Evolutionary conservation across 2,113 vertebrate genomes (phyloP), one percentile per base, ranked within the genome.

Genomic region (Bambusicola thoracicus): DNA sequence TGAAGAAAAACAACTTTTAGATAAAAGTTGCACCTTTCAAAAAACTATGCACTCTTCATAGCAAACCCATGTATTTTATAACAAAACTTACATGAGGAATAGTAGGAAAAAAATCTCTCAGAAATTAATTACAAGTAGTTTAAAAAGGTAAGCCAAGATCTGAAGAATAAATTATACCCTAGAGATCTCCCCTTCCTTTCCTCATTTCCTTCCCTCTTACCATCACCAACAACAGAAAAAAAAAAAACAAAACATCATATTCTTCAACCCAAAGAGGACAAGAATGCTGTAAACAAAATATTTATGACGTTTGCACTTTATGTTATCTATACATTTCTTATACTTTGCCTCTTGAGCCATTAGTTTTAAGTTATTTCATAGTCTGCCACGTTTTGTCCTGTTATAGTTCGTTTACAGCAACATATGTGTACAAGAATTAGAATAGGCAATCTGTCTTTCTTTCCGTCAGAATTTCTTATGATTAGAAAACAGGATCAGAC

Each of bases 401-500:
- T 41, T 79, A 68, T 38, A 29, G 18, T 34, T 9, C 13, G 30
- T 93, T 38, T 59, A 61, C 53, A 65, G 40, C 3, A 72, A 68
- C 36, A 62, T 75, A 48, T 53, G n/a, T 36, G 11, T 78, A 43
- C 21, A 65, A 69, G 56, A 76, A 83, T 77, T 77, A 81, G 44
- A 90, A 76, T 7, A 16, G 4, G 17, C 22, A 16, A 17, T 84
- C 40, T 79, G 38, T 1, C 76, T 89, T 86, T 38, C 63, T 77
- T 79, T 44, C 81, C 58, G 55, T 48, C 58, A 17, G 17, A 22
- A 38, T 69, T 84, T 73, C 62, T 56, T 49, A 32, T 92, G 40
- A 85, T 69, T 40, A 80, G 58, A 90, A 94, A 95, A 89, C 75
- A 61, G 36, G 61, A 92, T 66, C 83, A 87, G 66, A 69, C 58